Evolutionary conservation across 2,113 vertebrate species (phyloP), one percentile per base, ranked within the genome.

Genomic region (rabbit (Oryctolagus cuniculus)): DNA sequence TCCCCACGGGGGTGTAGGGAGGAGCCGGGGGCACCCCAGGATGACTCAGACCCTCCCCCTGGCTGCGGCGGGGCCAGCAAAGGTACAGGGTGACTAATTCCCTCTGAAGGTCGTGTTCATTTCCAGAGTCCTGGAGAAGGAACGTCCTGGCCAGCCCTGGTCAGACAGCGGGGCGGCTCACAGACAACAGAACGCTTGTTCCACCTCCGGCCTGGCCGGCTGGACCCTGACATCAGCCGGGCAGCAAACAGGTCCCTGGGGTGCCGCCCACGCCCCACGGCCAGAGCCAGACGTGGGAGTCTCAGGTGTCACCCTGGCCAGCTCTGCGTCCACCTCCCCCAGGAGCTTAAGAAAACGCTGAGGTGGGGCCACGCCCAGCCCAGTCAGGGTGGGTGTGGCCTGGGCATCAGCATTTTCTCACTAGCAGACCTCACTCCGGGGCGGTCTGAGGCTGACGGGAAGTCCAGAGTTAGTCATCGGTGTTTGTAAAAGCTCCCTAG

Each of bases 11-110:
- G 36, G 58, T 67, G 77, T 75, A 53, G 44, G 1, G 0, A 1
- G 17, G 86, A 31, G 81, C 29, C 3, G 1, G 31, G 77, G 73
- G 51, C 44, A 24, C 72, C 31, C 49, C 51, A 31, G 34, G 12
- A 49, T 89, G 93, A 91, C 73, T 89, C 92, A 81, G 31, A 67
- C 80, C n/a, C 44, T 83, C 79, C 16, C n/a, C n/a, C 6, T 2
- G 0, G 86, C 34, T 2, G 11, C 12, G 19, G 51, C 81, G 5
- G 21, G 58, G 79, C 93, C 49, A 51, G 87, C 66, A 29, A 4
- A 25, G 9, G 75, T 44, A 36, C 53, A 11, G 5, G n/a, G 55
- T 91, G 92, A 95, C 90, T 70, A 86, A 89, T 2, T 34, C 24
- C 70, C 34, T 83, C 91, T n/a, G n/a, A 53, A 51, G 34, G 55